phyloP scores from a whole-genome alignment of 2,113 vertebrate genomes.

The Lynx canadensis region DNA sequence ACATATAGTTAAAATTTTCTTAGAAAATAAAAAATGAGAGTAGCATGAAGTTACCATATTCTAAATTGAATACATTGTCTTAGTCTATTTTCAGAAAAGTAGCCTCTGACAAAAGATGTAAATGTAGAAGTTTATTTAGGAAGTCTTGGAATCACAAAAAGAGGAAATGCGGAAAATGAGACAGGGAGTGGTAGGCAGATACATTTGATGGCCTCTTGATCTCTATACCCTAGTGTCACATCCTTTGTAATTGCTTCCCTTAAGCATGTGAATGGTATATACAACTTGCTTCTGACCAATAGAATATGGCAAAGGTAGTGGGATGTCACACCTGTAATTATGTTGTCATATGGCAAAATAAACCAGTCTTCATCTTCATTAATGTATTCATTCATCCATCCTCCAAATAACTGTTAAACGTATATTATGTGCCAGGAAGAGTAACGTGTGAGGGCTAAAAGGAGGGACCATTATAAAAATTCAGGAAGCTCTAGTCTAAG shows the following conservation, averaged over 20 bases:
- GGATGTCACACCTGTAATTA: background rate
- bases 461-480: background rate
- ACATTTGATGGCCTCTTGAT: background rate
- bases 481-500: background rate
- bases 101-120: background rate
- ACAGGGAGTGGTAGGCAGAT: background rate
- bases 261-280: background rate
- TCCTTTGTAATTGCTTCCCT: background rate
- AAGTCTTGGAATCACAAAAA: background rate
- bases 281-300: background rate
- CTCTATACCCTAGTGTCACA: background rate
- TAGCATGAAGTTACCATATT: background rate
- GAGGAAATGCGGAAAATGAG: background rate
- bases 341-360: background rate
- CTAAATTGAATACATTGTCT: background rate
- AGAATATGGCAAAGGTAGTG: background rate
- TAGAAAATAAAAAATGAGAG: background rate
- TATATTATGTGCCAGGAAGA: background rate
- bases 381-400: background rate
- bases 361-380: background rate
- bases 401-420: background rate
- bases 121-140: background rate
- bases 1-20: background rate
- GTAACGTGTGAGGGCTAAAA: background rate
- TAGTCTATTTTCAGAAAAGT: background rate